Evolutionary conservation across 2,113 vertebrate species (phyloP).

Genomic region (Bothrops jararaca): DNA sequence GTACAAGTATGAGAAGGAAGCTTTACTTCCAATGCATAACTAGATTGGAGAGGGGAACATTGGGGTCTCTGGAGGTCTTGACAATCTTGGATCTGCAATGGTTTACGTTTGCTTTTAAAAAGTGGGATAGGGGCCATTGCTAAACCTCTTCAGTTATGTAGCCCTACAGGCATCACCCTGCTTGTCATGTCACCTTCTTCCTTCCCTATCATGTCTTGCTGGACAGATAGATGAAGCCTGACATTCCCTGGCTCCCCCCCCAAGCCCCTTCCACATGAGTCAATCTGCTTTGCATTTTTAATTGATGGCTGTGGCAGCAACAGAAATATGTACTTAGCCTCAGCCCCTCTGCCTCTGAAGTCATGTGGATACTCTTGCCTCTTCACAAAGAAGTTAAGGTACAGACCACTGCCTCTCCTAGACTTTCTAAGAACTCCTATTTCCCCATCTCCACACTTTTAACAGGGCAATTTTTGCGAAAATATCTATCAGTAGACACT

Average conservation of each 20-base stretch:
- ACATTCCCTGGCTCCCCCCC: constrained; percentile 38
- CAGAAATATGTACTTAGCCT: constrained; percentile 51
- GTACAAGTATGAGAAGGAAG: not conserved
- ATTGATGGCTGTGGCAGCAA: constrained; percentile 50
- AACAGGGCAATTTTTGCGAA: not conserved
- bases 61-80: not conserved
- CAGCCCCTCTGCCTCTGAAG: not conserved
- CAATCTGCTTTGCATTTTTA: constrained; percentile 59
- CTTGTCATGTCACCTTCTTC: not conserved
- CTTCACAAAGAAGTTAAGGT: not conserved
- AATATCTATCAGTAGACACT: not conserved
- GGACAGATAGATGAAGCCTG: constrained; percentile 40
- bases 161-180: constrained; percentile 6
- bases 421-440: not conserved
- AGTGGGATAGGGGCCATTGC: not conserved
- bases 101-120: not conserved
- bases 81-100: not conserved
- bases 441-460: not conserved
- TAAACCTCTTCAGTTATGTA: constrained; percentile 6
- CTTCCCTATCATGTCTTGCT: not conserved
- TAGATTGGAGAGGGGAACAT: not conserved
- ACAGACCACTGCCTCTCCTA: not conserved
- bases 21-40: not conserved
- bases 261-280: constrained; percentile 51
- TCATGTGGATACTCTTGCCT: not conserved